phyloP scores from a whole-genome alignment of 1,140 invertebrate species.

The Vanessa atalanta region DNA sequence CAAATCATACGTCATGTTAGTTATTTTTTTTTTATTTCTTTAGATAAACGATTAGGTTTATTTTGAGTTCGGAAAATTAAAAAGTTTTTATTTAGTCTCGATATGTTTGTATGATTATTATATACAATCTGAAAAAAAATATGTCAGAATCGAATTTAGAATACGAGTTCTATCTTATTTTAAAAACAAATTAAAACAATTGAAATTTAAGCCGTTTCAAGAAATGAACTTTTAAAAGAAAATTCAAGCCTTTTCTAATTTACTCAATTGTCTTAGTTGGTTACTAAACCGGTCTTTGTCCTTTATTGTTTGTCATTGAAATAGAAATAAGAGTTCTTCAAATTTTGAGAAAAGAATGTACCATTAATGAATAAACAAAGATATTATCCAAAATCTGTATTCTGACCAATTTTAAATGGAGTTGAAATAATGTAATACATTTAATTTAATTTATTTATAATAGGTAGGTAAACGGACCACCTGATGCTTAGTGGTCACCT shows the following conservation, averaged over 20 bases:
- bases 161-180: constrained; percentile 13
- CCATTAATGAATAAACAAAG: not conserved
- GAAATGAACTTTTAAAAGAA: constrained; percentile 35
- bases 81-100: no score
- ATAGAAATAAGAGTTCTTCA: constrained; percentile 41
- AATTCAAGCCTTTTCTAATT: constrained; percentile 30
- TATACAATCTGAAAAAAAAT: no score
- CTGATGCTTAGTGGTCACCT: no score
- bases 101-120: no score
- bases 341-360: constrained; percentile 29
- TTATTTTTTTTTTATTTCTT: no score
- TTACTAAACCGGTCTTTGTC: constrained; percentile 50
- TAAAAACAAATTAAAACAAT: constrained; percentile 27
- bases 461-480: no score
- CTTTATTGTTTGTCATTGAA: constrained; percentile 52
- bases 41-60: no score
- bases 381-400: not conserved
- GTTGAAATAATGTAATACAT: not conserved
- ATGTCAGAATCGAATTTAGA: constrained; percentile 1
- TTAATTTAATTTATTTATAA: no score
- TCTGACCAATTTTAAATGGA: not conserved
- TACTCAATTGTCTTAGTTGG: constrained; percentile 28
- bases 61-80: no score
- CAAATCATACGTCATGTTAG: no score
- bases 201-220: constrained; percentile 25